Percentiles rank a stretch among this genome's conserved stretches.
These are phyloP conservation scores for Ametastegia equiseti DNA, from an alignment of 2,888 invertebrate genomes.

Conservation along the genomic window DNA sequence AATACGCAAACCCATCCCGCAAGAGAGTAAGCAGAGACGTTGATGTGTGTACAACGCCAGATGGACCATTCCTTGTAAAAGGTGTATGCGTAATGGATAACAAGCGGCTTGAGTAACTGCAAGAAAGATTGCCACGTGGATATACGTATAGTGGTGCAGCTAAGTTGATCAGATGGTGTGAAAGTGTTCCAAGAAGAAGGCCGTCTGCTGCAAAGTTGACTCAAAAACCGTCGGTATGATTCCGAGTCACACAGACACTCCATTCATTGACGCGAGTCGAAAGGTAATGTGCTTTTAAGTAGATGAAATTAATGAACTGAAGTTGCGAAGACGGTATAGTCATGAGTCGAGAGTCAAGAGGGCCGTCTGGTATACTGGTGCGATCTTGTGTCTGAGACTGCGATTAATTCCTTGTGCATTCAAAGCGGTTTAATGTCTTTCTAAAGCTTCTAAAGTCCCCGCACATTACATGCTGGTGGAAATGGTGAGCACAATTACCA, in stretches of 20 bases:
- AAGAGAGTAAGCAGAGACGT: neutral
- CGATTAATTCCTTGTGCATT: conserved; percentile 25
- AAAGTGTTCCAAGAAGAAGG: conserved; percentile 7
- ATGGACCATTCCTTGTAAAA: neutral
- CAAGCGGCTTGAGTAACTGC: neutral
- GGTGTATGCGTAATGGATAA: conserved; percentile 1
- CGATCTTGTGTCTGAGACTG: conserved; percentile 1
- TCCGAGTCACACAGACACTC: conserved; percentile 14
- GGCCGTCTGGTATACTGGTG: neutral
- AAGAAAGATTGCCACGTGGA: neutral
- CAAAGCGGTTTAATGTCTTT: conserved; percentile 29
- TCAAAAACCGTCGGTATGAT: conserved; percentile 21
- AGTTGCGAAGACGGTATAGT: conserved; percentile 34
- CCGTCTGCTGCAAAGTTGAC: neutral
- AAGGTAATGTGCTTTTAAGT: conserved; percentile 46
- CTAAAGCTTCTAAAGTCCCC: conserved; percentile 1
- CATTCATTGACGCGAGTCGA: conserved; percentile 36
- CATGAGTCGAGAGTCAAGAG: neutral
- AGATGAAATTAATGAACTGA: conserved; percentile 43
- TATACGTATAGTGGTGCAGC: neutral
- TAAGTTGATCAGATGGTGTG: neutral
- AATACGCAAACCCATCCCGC: conserved; percentile 12
- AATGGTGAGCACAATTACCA: neutral
- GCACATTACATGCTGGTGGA: neutral
- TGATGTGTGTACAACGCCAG: neutral